Conservation (phyloP, 1,140 invertebrate genomes). For the Drosophila arizonae region DNA sequence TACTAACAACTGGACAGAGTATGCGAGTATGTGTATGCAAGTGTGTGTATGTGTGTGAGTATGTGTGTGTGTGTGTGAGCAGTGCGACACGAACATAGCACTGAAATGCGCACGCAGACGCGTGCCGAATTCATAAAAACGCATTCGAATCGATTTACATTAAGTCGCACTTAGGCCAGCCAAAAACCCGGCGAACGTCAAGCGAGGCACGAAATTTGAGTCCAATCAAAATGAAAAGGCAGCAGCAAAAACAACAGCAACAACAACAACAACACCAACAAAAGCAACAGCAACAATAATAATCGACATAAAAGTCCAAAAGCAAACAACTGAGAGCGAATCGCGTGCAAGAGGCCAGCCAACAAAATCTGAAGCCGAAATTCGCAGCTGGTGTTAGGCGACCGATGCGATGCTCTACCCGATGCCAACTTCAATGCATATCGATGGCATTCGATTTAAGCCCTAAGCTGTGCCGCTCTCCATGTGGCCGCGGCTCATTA, state of each 20-base stretch:
- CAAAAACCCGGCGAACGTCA: slow-evolving; percentile 41
- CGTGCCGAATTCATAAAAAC: slow-evolving; percentile 80
- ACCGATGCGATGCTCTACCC: too few species aligned
- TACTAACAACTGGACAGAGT: slow-evolving; percentile 10
- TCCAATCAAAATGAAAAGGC: slow-evolving; percentile 60
- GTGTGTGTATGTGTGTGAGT: background rate
- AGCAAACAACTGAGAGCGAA: slow-evolving; percentile 28
- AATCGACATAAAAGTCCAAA: slow-evolving; percentile 12
- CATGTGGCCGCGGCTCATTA: slow-evolving; percentile 12
- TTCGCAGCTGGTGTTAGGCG: background rate
- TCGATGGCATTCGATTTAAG: background rate
- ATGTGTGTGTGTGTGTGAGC: slow-evolving; percentile 3
- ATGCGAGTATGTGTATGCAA: background rate
- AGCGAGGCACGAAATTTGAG: slow-evolving; percentile 65
- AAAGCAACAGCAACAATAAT: slow-evolving; percentile 1
- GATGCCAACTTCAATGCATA: too few species aligned
- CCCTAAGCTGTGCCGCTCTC: background rate
- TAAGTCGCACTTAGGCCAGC: slow-evolving; percentile 59
- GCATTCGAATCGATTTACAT: slow-evolving; percentile 75
- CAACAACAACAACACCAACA: slow-evolving; percentile 7
- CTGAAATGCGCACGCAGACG: slow-evolving; percentile 75
- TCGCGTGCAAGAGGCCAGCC: slow-evolving; percentile 38
- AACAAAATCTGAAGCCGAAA: background rate
- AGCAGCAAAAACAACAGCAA: slow-evolving; percentile 19
- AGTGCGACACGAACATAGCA: slow-evolving; percentile 19